A percentile compares a stretch with the other conserved stretches of the same genome.
Conservation (phyloP, 1,140 invertebrate genomes). For the Papilio polyxenes region DNA sequence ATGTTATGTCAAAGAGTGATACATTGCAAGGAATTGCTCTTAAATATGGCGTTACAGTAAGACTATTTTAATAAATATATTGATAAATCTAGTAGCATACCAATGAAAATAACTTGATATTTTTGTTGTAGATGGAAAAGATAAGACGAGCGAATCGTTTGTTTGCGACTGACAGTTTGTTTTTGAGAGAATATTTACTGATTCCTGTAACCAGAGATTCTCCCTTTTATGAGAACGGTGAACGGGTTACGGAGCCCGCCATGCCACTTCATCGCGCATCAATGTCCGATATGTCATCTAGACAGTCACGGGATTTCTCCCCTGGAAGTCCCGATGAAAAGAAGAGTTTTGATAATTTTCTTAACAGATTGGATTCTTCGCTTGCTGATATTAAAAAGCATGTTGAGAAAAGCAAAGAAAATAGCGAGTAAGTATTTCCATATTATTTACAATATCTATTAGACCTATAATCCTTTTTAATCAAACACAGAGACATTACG, state of each 20-base stretch:
- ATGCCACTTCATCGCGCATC: slow-evolving; percentile 76
- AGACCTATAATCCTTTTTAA: not conserved
- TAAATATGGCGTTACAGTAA: slow-evolving; percentile 95
- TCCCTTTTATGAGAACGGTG: slow-evolving; percentile 81
- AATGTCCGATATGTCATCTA: slow-evolving; percentile 79
- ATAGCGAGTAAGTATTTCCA: slow-evolving; percentile 87
- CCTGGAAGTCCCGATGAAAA: slow-evolving; percentile 84
- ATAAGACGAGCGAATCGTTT: slow-evolving; percentile 92
- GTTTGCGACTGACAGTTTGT: slow-evolving; percentile 94
- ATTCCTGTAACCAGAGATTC: slow-evolving; percentile 87
- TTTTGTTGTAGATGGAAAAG: slow-evolving; percentile 90
- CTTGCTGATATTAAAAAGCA: slow-evolving; percentile 92
- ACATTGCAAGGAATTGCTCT: slow-evolving; percentile 96
- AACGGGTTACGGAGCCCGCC: slow-evolving; percentile 65
- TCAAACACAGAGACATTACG: too few species aligned
- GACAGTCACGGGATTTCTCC: slow-evolving; percentile 78
- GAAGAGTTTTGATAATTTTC: slow-evolving; percentile 89
- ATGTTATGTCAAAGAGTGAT: slow-evolving; percentile 89
- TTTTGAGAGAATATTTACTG: slow-evolving; percentile 89
- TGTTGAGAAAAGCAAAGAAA: slow-evolving; percentile 89
- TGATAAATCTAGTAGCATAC: slow-evolving; percentile 57
- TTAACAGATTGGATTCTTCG: slow-evolving; percentile 92
- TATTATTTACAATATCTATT: slow-evolving; percentile 42
- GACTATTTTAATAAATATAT: slow-evolving; percentile 76
- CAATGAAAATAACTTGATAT: slow-evolving; percentile 49